Evolutionary conservation across 2,888 invertebrate species (phyloP).

Genomic region (Aphidius colemani): DNA sequence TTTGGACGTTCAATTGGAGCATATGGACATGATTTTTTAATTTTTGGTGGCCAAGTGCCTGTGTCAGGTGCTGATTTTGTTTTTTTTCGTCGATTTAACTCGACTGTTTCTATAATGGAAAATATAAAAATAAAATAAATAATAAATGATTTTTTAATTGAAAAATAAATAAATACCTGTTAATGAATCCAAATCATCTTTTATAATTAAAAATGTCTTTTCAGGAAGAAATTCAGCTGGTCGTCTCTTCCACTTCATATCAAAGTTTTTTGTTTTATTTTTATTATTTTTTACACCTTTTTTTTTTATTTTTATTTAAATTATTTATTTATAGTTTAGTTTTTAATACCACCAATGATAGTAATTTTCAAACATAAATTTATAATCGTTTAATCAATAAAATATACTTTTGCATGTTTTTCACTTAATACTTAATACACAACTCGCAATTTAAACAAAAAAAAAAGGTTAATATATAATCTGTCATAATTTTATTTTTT

Average conservation of each 20-base stretch:
- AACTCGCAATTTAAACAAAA: too few relatives aligned
- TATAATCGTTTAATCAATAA: conserved; percentile 14
- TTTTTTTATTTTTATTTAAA: too few relatives aligned
- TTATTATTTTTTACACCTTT: too few relatives aligned
- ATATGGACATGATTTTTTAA: conserved; percentile 38
- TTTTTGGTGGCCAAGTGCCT: conserved; percentile 51
- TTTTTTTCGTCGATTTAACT: conserved; percentile 33
- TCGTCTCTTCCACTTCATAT: conserved; percentile 50
- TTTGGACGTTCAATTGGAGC: conserved; percentile 57
- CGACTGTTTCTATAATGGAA: conserved; percentile 24
- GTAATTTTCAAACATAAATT: conserved; percentile 3
- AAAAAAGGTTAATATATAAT: too few relatives aligned
- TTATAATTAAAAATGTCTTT: conserved; percentile 52
- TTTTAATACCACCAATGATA: neutral
- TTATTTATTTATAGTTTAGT: too few relatives aligned
- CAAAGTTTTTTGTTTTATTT: neutral
- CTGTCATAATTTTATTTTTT: too few relatives aligned
- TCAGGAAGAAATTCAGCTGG: conserved; percentile 47
- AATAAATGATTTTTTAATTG: neutral
- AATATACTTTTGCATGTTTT: neutral
- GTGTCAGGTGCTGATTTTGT: conserved; percentile 40
- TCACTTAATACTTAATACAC: too few relatives aligned
- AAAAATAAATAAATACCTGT: conserved; percentile 30
- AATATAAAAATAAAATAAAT: conserved; percentile 4
- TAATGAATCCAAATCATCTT: conserved; percentile 38